phyloP scores from a whole-genome alignment of 1,140 invertebrate genomes.

The Glossosoma conforme region DNA sequence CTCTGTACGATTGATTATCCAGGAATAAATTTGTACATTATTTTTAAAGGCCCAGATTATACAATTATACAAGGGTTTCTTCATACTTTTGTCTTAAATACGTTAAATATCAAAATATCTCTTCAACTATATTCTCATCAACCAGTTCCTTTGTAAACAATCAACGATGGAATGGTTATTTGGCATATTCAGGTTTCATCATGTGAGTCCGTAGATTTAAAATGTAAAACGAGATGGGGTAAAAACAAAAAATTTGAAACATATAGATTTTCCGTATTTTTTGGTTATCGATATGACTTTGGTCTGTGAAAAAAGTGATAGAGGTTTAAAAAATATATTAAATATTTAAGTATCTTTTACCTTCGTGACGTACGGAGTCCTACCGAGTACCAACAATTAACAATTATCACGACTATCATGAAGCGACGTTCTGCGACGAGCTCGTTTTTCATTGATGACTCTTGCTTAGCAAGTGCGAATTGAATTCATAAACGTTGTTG shows the following conservation, averaged over 20 bases:
- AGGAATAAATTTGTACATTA: too few species aligned
- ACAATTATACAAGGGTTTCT: slow-evolving; percentile 4
- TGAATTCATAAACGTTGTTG: slow-evolving; percentile 92
- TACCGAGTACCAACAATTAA: neutral
- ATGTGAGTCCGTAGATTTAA: too few species aligned
- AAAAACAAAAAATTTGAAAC: too few species aligned
- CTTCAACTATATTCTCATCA: slow-evolving; percentile 6
- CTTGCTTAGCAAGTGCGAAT: slow-evolving; percentile 91
- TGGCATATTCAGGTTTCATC: slow-evolving; percentile 11
- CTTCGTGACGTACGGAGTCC: neutral
- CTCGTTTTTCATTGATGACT: slow-evolving; percentile 68
- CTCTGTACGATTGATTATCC: too few species aligned
- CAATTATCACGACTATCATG: neutral
- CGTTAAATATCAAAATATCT: slow-evolving; percentile 18
- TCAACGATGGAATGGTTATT: slow-evolving; percentile 19
- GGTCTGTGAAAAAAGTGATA: slow-evolving; percentile 11
- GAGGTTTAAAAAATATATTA: neutral
- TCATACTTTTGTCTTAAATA: slow-evolving; percentile 8
- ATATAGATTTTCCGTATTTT: slow-evolving; percentile 8
- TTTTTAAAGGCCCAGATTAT: too few species aligned
- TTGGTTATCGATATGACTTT: slow-evolving; percentile 21
- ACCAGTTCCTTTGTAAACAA: slow-evolving; percentile 9
- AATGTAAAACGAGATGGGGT: too few species aligned
- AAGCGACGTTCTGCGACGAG: neutral
- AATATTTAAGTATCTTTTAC: neutral